A percentile compares a stretch with the other conserved stretches of the same genome.
Conservation (phyloP, 2,888 invertebrate species). For the Drosophila koepferae region DNA sequence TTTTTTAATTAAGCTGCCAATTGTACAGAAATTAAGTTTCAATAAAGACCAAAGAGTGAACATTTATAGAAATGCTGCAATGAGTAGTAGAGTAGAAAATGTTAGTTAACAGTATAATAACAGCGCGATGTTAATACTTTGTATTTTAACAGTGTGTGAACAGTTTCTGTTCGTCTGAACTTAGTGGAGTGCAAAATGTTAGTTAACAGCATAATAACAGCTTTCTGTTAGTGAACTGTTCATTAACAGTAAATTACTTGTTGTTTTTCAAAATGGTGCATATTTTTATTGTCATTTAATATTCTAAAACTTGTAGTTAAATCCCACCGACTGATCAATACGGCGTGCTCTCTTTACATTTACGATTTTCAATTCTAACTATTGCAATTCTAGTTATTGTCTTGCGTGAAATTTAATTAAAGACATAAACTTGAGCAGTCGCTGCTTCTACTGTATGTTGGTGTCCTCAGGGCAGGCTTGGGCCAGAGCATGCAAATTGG, state of each 20-base stretch:
- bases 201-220: no score
- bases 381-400: not conserved
- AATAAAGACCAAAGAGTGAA: conserved; percentile 9
- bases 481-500: conserved; percentile 59
- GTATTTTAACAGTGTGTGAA: no score
- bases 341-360: not conserved
- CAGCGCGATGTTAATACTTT: no score
- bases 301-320: not conserved
- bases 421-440: conserved; percentile 41
- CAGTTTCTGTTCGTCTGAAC: no score
- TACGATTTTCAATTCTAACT: conserved; percentile 4
- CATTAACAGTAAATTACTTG: no score
- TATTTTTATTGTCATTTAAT: not conserved
- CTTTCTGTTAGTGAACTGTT: no score
- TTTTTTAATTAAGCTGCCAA: not conserved
- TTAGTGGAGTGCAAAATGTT: no score
- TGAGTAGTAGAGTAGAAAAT: not conserved
- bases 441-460: no score
- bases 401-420: conserved; percentile 51
- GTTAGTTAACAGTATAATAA: no score
- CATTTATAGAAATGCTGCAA: not conserved
- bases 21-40: not conserved
- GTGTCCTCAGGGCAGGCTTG: conserved; percentile 17
- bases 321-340: conserved; percentile 6
- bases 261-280: no score